A percentile compares a stretch with the other conserved stretches of the same genome.
These are phyloP conservation scores for Buceros bicornis DNA, from an alignment of 2,797 vertebrate genomes.

Conservation along the genomic window DNA sequence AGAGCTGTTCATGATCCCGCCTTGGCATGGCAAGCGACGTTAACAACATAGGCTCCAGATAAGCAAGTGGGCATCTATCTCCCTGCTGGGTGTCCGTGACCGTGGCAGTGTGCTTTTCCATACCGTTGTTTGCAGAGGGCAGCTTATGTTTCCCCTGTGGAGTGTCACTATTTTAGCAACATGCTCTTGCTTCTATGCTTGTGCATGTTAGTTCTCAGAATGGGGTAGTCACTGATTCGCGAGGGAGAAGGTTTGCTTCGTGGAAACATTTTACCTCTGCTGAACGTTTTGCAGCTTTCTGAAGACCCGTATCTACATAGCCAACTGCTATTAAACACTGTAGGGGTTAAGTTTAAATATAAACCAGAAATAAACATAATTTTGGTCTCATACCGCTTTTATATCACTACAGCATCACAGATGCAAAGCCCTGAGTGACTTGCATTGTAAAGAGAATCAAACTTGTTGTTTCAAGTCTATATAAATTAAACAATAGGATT, in stretches of 20 bases:
- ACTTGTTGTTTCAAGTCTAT: background rate
- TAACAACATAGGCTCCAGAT: background rate
- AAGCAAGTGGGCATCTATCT: background rate
- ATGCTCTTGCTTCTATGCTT: background rate
- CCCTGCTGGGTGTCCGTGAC: background rate
- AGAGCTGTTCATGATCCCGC: background rate
- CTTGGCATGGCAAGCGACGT: background rate
- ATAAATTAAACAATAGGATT: background rate
- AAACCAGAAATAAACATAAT: background rate
- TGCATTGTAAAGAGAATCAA: background rate
- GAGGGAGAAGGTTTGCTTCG: background rate
- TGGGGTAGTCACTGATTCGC: background rate
- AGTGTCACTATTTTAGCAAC: background rate
- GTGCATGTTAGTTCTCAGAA: background rate
- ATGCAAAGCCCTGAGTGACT: background rate
- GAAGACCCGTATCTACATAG: background rate
- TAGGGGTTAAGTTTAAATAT: background rate
- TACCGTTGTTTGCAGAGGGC: background rate
- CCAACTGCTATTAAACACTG: background rate
- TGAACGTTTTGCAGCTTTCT: constrained; percentile 6
- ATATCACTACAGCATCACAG: background rate
- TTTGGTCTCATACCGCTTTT: background rate
- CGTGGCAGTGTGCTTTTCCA: background rate
- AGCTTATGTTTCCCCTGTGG: background rate
- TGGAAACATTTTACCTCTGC: background rate